Base-by-base conservation (phyloP, 1,140 invertebrate genomes). In the Bacillus rossius region DNA sequence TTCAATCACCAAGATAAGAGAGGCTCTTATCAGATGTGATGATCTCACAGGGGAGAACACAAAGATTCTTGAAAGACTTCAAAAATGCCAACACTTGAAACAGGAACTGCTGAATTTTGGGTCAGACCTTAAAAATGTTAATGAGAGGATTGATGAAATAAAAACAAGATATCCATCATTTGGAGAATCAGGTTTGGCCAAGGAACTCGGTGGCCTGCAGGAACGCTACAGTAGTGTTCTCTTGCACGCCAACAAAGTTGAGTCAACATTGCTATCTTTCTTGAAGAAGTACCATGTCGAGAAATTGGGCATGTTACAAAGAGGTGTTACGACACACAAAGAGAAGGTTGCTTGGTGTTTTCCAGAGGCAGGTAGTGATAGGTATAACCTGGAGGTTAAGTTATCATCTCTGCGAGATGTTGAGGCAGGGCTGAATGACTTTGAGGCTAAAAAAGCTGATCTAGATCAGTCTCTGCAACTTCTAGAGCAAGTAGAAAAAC, bases 321-420 rank as follows among this genome's bases (percentile, higher is more conserved):
- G 91, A 62, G 85, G 89, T 70, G 80, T 96, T 3, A 78, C 79
- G 42, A 84, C 86, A 1, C 84, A 88, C 48, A 87, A 87, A 61
- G 94, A 97, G 68, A 97, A 97, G 73, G 83, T 94, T 0, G 77
- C 82, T n/a, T 97, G 94, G 92, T 96, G 93, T 73, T 81, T 87
- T 61, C 89, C 90, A 0, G 93, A 96, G 71, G 81, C 86, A 5
- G 84, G 84, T 25, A 92, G 88, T 67, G 93, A 97, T 69, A 85
- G 86, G 69, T 96, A 94, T 68, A 95, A 92, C 71, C 77, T 96
- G n/a, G 91, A 96, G 77, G 87, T 92, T 0, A 97, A 97, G 76
- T 80, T 90, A 67, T 82, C 86, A 2, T 87, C 92, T 7, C 67
- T 96, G n/a, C 70, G 78, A 57, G 91, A 93, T 61, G 84, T 94